A percentile compares a stretch with the other conserved stretches of the same genome.
Evolutionary conservation across 2,797 vertebrate genomes (phyloP).

Genomic region (Botia almorhae): DNA sequence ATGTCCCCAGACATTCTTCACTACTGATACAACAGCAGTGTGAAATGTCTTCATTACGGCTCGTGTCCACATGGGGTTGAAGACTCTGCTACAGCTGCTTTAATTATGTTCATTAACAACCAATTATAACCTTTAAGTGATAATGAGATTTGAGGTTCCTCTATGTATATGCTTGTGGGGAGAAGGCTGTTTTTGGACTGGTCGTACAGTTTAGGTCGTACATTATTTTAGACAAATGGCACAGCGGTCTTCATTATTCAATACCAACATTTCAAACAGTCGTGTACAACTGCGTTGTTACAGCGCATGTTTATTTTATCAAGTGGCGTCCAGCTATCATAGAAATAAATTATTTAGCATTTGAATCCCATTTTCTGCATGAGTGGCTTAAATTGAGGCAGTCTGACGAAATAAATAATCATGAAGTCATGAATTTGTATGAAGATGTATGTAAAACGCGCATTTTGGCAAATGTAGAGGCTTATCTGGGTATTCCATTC

Average conservation of each 20-base stretch:
- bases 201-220: neutral
- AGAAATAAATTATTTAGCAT: too few relatives aligned
- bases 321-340: too few relatives aligned
- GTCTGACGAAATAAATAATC: too few relatives aligned
- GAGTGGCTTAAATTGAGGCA: too few relatives aligned
- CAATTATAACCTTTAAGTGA: constrained; percentile 46
- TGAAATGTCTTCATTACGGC: constrained; percentile 14
- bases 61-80: constrained; percentile 16
- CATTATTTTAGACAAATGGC: neutral
- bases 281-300: too few relatives aligned
- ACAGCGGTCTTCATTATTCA: neutral
- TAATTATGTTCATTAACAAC: constrained; percentile 67
- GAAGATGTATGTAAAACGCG: too few relatives aligned
- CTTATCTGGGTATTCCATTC: too few relatives aligned
- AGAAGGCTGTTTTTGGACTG: neutral
- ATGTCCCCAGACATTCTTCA: neutral
- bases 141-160: constrained; percentile 5
- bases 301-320: too few relatives aligned
- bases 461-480: too few relatives aligned
- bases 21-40: constrained; percentile 21
- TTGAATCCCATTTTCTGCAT: too few relatives aligned
- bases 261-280: neutral
- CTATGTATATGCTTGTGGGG: neutral
- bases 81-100: constrained; percentile 52
- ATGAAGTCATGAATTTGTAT: too few relatives aligned